Conservation (phyloP, 2,888 invertebrate genomes). For the Hyppa rectilinea region DNA sequence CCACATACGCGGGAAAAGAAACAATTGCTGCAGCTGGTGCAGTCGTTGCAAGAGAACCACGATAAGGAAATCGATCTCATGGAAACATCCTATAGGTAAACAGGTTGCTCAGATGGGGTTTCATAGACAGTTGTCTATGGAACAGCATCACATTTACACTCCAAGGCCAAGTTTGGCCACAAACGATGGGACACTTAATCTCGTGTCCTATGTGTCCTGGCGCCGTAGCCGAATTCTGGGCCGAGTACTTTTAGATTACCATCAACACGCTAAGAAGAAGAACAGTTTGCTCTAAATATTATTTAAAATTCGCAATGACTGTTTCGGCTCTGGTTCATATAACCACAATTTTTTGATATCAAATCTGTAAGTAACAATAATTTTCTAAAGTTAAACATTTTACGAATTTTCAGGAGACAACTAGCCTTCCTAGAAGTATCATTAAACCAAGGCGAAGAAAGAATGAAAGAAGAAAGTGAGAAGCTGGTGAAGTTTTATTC, state of each 20-base stretch:
- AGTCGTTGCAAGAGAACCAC: slow-evolving; percentile 90
- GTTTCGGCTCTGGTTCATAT: neutral
- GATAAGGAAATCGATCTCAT: slow-evolving; percentile 91
- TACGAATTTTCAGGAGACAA: slow-evolving; percentile 87
- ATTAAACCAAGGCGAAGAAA: slow-evolving; percentile 89
- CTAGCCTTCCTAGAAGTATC: slow-evolving; percentile 90
- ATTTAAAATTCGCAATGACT: neutral
- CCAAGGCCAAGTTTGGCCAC: too few species aligned
- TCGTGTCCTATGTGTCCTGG: too few species aligned
- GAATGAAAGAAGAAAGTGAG: slow-evolving; percentile 91
- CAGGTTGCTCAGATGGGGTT: too few species aligned
- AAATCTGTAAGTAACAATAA: neutral
- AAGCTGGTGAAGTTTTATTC: slow-evolving; percentile 86
- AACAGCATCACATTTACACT: too few species aligned
- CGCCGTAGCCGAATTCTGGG: too few species aligned
- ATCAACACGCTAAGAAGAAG: too few species aligned
- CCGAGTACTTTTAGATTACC: too few species aligned
- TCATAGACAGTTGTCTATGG: too few species aligned
- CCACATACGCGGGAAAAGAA: slow-evolving; percentile 81
- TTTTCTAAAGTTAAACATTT: neutral
- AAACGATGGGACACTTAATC: too few species aligned
- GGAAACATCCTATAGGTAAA: slow-evolving; percentile 92
- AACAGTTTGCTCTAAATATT: neutral
- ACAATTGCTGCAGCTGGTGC: slow-evolving; percentile 87
- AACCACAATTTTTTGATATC: neutral